Percentiles rank a stretch among this genome's conserved stretches.
phyloP scores from a whole-genome alignment of 2,888 invertebrate genomes.

The Mesopsocus fuscifrons region DNA sequence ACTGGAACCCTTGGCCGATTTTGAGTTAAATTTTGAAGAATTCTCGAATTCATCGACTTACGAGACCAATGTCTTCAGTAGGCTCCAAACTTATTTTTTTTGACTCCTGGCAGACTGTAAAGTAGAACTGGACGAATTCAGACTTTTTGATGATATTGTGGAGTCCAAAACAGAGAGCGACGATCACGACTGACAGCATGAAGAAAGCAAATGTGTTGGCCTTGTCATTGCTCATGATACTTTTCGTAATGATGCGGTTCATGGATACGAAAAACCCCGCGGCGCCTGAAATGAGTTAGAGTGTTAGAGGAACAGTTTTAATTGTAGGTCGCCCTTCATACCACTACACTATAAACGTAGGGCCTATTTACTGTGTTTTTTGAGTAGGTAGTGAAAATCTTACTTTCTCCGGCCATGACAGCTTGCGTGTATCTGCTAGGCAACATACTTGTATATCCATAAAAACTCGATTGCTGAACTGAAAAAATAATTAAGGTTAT shows the following conservation, averaged over 20 bases:
- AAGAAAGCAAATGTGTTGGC: slow-evolving; percentile 79
- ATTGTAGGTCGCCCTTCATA: too few relatives aligned
- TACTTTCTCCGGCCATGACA: slow-evolving; percentile 89
- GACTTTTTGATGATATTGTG: slow-evolving; percentile 60
- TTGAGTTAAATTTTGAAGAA: too few relatives aligned
- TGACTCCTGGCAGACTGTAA: slow-evolving; percentile 52
- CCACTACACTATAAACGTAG: too few relatives aligned
- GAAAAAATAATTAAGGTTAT: slow-evolving; percentile 17
- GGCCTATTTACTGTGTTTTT: too few relatives aligned
- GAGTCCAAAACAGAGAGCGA: slow-evolving; percentile 55
- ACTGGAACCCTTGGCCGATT: too few relatives aligned
- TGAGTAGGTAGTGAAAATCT: too few relatives aligned
- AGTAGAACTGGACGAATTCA: slow-evolving; percentile 66
- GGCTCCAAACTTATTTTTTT: slow-evolving; percentile 65
- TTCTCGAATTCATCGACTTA: too few relatives aligned
- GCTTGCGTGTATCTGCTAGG: slow-evolving; percentile 82
- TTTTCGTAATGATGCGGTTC: slow-evolving; percentile 68
- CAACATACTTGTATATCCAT: slow-evolving; percentile 82
- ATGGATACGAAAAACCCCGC: slow-evolving; percentile 75
- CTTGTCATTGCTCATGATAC: slow-evolving; percentile 51
- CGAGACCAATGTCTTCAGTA: slow-evolving; percentile 66
- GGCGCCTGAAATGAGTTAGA: slow-evolving; percentile 36
- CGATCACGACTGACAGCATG: slow-evolving; percentile 53
- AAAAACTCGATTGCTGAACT: slow-evolving; percentile 87
- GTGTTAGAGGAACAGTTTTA: too few relatives aligned